These are phyloP conservation scores for Meles meles DNA, from an alignment of 2,113 vertebrate genomes.

Conservation along the genomic window DNA sequence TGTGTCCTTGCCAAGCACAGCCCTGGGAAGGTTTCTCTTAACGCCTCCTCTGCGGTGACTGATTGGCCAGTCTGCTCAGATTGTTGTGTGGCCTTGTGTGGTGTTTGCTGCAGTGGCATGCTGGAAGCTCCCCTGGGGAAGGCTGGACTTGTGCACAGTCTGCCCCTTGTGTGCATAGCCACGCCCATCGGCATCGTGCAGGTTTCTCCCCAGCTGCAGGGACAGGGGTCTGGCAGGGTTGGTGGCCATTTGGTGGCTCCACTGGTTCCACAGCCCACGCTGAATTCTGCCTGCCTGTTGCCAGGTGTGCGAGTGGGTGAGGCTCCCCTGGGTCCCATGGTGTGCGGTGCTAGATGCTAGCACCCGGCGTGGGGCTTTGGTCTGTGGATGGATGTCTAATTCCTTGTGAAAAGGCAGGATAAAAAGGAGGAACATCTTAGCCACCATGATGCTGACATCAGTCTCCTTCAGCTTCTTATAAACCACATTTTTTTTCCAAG, in stretches of 20 bases:
- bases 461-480: neutral
- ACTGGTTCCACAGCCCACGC: neutral
- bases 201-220: neutral
- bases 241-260: neutral
- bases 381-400: neutral
- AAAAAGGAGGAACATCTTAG: neutral
- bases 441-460: neutral
- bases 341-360: neutral
- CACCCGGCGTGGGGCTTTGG: neutral
- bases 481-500: neutral
- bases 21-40: neutral
- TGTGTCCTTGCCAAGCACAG: too few species aligned
- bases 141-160: neutral
- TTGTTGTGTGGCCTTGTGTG: neutral
- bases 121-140: neutral
- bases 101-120: neutral
- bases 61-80: neutral
- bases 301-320: neutral
- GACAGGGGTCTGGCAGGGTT: neutral
- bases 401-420: neutral
- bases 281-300: neutral
- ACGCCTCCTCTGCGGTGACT: neutral
- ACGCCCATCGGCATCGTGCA: too few species aligned
- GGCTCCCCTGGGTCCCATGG: too few species aligned
- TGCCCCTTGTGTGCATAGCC: neutral